Percentiles rank a stretch among this genome's conserved stretches.
Conservation (phyloP, 1,140 invertebrate genomes). For the Venturia canescens region DNA sequence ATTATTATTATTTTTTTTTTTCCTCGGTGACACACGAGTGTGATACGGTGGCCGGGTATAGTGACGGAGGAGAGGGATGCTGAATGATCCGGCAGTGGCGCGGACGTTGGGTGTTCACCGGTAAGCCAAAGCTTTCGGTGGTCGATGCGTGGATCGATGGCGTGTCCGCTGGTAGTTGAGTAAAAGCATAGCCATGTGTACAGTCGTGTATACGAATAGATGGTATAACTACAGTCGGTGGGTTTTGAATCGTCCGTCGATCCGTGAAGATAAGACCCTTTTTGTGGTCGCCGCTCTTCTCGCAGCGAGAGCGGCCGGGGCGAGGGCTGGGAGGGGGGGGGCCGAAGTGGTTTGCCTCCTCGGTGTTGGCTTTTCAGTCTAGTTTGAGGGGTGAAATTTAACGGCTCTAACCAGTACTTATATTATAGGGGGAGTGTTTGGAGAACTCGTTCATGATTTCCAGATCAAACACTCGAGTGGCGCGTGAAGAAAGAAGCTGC, state of each 20-base stretch:
- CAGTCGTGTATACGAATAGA: not conserved
- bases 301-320: conserved; percentile 34
- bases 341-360: conserved; percentile 23
- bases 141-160: conserved; percentile 35
- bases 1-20: conserved; percentile 12
- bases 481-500: conserved; percentile 61
- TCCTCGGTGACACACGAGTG: not conserved
- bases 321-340: conserved; percentile 50
- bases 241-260: conserved; percentile 43
- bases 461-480: conserved; percentile 66
- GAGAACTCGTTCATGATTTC: conserved; percentile 59
- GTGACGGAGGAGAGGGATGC: conserved; percentile 26
- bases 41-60: not conserved
- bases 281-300: conserved; percentile 32
- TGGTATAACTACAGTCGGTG: not conserved
- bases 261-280: conserved; percentile 53
- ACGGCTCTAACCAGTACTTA: conserved; percentile 53
- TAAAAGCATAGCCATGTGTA: conserved; percentile 13
- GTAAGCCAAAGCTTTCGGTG: conserved; percentile 64
- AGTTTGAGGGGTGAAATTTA: conserved; percentile 58
- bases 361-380: not conserved
- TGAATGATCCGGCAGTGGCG: conserved; percentile 52
- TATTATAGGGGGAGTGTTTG: not conserved
- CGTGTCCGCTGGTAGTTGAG: conserved; percentile 28
- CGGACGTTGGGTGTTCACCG: conserved; percentile 41